These are phyloP conservation scores for Pterois miles DNA, from an alignment of 2,797 vertebrate species.

Conservation along the genomic window DNA sequence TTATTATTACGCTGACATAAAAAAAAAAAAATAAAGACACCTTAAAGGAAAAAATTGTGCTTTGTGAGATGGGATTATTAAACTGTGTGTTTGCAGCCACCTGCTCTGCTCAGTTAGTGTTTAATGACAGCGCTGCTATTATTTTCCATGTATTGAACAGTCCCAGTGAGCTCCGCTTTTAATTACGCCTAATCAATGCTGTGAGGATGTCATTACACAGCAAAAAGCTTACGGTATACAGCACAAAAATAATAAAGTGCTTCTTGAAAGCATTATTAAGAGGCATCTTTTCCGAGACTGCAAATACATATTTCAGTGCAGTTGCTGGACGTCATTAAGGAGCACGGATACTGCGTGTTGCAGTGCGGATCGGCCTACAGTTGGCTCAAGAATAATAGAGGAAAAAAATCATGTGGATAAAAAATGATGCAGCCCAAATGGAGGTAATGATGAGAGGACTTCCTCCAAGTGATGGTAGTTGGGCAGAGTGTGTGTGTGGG, in stretches of 20 bases:
- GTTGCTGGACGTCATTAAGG: neutral
- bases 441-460: slow-evolving; percentile 5
- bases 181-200: slow-evolving; percentile 77
- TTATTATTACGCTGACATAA: neutral
- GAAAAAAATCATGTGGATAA: neutral
- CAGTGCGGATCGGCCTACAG: neutral
- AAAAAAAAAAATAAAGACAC: neutral
- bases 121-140: slow-evolving; percentile 58
- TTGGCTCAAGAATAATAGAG: neutral
- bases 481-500: neutral
- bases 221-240: slow-evolving; percentile 41
- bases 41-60: slow-evolving; percentile 19
- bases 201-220: slow-evolving; percentile 58
- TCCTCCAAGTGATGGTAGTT: slow-evolving; percentile 18
- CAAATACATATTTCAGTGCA: neutral
- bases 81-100: slow-evolving; percentile 38
- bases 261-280: slow-evolving; percentile 11
- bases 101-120: slow-evolving; percentile 49
- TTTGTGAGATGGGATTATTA: slow-evolving; percentile 38
- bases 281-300: slow-evolving; percentile 8
- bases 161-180: slow-evolving; percentile 64
- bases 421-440: neutral
- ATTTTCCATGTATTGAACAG: slow-evolving; percentile 78
- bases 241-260: slow-evolving; percentile 18
- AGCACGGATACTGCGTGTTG: neutral